phyloP scores from a whole-genome alignment of 2,797 vertebrate genomes.

The Phoeniculus purpureus region DNA sequence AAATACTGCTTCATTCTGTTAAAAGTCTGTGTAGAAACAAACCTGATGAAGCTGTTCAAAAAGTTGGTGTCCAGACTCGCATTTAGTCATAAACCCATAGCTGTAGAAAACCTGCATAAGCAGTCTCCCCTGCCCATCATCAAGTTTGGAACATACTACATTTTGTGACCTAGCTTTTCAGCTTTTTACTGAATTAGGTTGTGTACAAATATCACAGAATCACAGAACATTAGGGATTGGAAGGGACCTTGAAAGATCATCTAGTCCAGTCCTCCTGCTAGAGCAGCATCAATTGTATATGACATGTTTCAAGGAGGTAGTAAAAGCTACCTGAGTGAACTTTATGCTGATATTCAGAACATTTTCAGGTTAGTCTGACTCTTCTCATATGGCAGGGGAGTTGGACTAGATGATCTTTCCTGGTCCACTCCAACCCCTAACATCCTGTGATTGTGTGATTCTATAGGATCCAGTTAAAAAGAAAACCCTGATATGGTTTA shows the following conservation, averaged over 20 bases:
- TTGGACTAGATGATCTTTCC: too few species aligned
- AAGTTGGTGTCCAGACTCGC: not conserved
- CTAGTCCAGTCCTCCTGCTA: too few species aligned
- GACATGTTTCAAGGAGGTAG: not conserved
- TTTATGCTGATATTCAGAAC: not conserved
- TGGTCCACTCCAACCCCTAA: too few species aligned
- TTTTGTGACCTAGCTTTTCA: not conserved
- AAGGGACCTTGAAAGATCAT: too few species aligned
- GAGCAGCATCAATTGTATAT: not conserved
- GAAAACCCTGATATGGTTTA: not conserved
- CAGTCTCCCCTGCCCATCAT: not conserved
- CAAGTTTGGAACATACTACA: not conserved
- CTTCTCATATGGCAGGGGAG: too few species aligned
- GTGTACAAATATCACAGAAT: not conserved
- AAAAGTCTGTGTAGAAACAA: not conserved
- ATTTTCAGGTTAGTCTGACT: not conserved
- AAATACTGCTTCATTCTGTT: not conserved
- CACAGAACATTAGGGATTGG: too few species aligned
- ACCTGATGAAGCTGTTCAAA: not conserved
- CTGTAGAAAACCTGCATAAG: not conserved
- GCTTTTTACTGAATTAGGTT: not conserved
- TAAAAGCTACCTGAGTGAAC: not conserved
- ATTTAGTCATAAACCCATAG: not conserved
- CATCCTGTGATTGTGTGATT: too few species aligned
- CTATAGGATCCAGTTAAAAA: not conserved